Conservation (phyloP, 2,797 vertebrate genomes). For the Crypturellus tataupa region DNA sequence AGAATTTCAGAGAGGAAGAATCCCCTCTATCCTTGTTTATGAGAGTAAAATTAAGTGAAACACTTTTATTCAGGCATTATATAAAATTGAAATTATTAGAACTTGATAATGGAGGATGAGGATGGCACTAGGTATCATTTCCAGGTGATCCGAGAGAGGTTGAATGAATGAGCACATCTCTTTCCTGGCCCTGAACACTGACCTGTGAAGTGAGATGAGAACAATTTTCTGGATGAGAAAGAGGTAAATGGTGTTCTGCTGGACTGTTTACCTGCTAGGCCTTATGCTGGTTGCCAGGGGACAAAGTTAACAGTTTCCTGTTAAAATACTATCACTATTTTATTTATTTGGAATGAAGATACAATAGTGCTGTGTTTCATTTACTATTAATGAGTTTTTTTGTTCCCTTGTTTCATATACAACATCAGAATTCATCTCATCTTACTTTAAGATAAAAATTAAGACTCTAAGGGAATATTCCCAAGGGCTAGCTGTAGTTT, state of each 20-base stretch:
- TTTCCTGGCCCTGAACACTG: not conserved
- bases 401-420: not conserved
- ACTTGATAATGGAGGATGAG: not conserved
- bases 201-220: not conserved
- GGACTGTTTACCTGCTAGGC: not conserved
- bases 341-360: not conserved
- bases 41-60: conserved; percentile 14
- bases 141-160: not conserved
- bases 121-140: not conserved
- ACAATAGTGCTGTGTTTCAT: not conserved
- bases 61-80: conserved; percentile 27
- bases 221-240: conserved; percentile 44
- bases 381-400: not conserved
- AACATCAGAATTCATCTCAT: not conserved
- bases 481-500: not conserved
- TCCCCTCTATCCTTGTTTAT: not conserved
- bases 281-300: not conserved
- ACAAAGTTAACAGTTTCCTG: not conserved
- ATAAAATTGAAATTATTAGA: not conserved
- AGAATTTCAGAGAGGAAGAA: not conserved
- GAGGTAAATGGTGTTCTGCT: conserved; percentile 33
- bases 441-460: not conserved
- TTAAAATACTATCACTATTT: not conserved
- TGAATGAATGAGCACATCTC: not conserved
- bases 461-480: not conserved